Percentiles rank a stretch among this genome's conserved stretches.
Conservation (phyloP, 2,797 vertebrate genomes). For the Threskiornis aethiopicus region DNA sequence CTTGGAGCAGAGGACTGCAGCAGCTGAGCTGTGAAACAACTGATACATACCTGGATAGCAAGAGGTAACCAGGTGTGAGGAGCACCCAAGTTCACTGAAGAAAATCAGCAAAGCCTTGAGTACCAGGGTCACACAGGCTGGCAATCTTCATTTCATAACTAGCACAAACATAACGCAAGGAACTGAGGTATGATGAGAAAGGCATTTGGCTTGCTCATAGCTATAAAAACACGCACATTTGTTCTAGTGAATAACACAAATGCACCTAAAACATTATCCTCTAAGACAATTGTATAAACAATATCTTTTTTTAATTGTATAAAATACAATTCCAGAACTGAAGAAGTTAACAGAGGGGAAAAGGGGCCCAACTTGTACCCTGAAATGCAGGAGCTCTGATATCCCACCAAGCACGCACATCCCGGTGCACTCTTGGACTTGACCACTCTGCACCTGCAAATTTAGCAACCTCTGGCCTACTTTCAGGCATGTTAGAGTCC, state of each 20-base stretch:
- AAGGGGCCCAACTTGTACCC: background rate
- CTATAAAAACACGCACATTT: background rate
- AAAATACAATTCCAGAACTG: background rate
- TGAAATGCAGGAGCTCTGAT: background rate
- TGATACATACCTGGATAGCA: background rate
- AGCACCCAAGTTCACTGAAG: background rate
- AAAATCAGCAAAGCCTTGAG: background rate
- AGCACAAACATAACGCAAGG: no score
- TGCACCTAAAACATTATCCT: background rate
- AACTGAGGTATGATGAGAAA: background rate
- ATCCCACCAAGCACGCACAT: background rate
- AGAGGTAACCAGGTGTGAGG: background rate
- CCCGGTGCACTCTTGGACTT: background rate
- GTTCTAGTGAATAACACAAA: background rate
- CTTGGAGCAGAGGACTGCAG: background rate
- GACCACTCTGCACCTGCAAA: conserved; percentile 1
- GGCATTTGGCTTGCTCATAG: background rate
- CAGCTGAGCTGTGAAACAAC: background rate
- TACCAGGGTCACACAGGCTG: background rate
- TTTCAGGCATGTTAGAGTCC: conserved; percentile 20
- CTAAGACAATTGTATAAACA: background rate
- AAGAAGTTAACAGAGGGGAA: background rate
- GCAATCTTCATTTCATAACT: rapidly evolving
- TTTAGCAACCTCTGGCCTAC: conserved; percentile 56
- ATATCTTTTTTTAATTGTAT: rapidly evolving